Percentiles rank a stretch among this genome's conserved stretches.
Evolutionary conservation across 2,797 vertebrate genomes (phyloP).

Genomic region (Sebastes trivittatus): DNA sequence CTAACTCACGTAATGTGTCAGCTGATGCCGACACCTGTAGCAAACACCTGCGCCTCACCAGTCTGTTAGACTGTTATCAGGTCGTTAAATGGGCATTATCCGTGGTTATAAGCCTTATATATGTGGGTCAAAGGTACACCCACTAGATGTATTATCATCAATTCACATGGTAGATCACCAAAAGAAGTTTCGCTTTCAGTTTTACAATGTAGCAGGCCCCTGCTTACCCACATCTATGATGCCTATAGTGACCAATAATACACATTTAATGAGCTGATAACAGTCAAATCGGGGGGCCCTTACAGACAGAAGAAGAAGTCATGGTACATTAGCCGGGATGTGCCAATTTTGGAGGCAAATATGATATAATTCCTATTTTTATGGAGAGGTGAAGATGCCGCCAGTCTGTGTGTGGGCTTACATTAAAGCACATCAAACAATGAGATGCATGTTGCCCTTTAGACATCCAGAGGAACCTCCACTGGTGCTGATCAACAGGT

Average conservation of each 20-base stretch:
- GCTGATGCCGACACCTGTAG: background rate
- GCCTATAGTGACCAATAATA: too few relatives aligned
- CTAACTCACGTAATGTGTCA: background rate
- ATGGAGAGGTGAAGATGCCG: background rate
- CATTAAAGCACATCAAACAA: background rate
- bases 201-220: too few relatives aligned
- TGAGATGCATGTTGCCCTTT: background rate
- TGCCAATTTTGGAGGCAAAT: background rate
- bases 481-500: background rate
- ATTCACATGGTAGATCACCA: too few relatives aligned
- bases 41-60: background rate
- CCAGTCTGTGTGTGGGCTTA: background rate
- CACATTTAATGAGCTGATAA: too few relatives aligned
- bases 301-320: background rate
- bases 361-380: background rate
- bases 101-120: too few relatives aligned
- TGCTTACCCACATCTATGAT: too few relatives aligned
- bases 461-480: background rate
- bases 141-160: too few relatives aligned
- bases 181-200: too few relatives aligned
- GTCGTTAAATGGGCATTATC: too few relatives aligned
- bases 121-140: too few relatives aligned
- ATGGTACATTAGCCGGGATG: background rate
- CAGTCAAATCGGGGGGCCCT: too few relatives aligned
- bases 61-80: too few relatives aligned